Conservation (phyloP, 1,140 invertebrate species). For the Ceratina australensis region DNA sequence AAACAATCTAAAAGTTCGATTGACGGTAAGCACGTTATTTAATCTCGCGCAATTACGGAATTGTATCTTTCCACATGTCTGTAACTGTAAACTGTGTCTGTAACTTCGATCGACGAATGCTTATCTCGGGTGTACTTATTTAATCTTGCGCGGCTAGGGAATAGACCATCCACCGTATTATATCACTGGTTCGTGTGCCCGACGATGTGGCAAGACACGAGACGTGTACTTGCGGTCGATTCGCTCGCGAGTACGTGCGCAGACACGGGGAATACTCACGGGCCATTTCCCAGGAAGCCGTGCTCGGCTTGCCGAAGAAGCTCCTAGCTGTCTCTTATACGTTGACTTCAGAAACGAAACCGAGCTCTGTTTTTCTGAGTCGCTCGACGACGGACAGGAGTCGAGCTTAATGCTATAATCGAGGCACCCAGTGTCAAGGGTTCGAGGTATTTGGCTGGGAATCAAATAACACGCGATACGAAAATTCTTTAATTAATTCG, state of each 20-base stretch:
- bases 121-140: too few relatives aligned
- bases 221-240: slow-evolving; percentile 13
- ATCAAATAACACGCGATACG: too few relatives aligned
- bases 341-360: too few relatives aligned
- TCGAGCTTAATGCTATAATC: too few relatives aligned
- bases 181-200: not conserved
- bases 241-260: slow-evolving; percentile 22
- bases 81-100: too few relatives aligned
- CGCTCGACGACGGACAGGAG: not conserved
- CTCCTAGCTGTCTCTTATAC: not conserved
- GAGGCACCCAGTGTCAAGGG: too few relatives aligned
- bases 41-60: too few relatives aligned
- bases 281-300: slow-evolving; percentile 65
- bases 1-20: too few relatives aligned
- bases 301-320: slow-evolving; percentile 50
- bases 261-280: slow-evolving; percentile 47
- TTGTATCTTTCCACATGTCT: too few relatives aligned
- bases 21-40: not conserved
- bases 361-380: not conserved
- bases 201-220: slow-evolving; percentile 29
- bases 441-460: too few relatives aligned
- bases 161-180: not conserved
- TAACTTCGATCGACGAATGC: too few relatives aligned
- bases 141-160: not conserved
- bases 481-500: too few relatives aligned